Conservation (phyloP, 1,140 invertebrate species). For the Akabosia matsudoensis region DNA sequence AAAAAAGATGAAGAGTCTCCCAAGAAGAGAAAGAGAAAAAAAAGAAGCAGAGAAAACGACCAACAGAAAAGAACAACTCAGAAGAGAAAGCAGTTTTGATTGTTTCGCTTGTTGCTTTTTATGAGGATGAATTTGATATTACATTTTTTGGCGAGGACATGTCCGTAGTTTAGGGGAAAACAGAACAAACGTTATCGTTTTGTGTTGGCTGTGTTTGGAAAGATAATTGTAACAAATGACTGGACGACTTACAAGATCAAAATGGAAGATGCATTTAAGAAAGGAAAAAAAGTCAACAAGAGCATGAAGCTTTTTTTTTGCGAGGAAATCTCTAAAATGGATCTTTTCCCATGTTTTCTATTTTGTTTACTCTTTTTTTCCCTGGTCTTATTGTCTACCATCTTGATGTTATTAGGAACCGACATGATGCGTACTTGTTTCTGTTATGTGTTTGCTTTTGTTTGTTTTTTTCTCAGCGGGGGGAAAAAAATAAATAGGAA, state of each 20-base stretch:
- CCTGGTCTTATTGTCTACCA: neutral
- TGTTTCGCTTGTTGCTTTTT: slow-evolving; percentile 21
- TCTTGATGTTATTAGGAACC: neutral
- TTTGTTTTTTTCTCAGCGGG: neutral
- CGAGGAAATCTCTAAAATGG: neutral
- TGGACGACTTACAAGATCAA: too few relatives aligned
- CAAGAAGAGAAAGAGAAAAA: too few relatives aligned
- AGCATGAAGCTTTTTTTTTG: too few relatives aligned
- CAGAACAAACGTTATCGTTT: too few relatives aligned
- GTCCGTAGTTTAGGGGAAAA: neutral
- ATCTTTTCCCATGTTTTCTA: neutral
- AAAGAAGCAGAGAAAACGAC: neutral
- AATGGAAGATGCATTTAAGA: too few relatives aligned
- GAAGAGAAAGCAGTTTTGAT: slow-evolving; percentile 1
- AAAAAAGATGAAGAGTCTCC: neutral
- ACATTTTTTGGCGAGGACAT: neutral
- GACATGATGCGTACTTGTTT: too few relatives aligned
- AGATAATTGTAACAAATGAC: too few relatives aligned
- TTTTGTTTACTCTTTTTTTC: too few relatives aligned
- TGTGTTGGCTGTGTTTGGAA: too few relatives aligned
- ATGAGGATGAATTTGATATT: neutral
- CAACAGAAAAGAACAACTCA: neutral
- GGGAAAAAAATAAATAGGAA: neutral
- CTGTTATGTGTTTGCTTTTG: too few relatives aligned
- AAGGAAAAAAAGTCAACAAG: too few relatives aligned